Conservation (phyloP, 2,888 invertebrate genomes). For the Patella pellucida region DNA sequence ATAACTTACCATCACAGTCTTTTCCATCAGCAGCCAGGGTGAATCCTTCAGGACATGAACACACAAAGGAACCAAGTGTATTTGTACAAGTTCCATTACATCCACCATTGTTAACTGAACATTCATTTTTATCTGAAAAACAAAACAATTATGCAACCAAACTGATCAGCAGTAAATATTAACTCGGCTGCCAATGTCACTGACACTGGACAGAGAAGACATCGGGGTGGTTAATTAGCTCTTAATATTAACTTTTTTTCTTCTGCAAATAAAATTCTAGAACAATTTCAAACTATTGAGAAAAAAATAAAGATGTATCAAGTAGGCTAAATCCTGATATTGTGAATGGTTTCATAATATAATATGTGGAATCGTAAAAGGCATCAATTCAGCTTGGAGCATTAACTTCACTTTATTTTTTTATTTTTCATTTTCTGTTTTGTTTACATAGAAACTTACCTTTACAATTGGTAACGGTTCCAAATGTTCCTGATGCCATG, state of each 20-base stretch:
- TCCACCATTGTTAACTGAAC: conserved; percentile 14
- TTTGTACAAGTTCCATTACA: conserved; percentile 38
- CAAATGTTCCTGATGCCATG: conserved; percentile 27
- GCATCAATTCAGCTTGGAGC: background rate
- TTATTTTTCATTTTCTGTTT: conserved; percentile 4
- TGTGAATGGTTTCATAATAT: background rate
- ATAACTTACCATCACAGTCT: conserved; percentile 39
- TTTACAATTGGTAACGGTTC: conserved; percentile 25
- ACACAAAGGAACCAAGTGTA: conserved; percentile 68
- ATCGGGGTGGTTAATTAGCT: too few relatives aligned
- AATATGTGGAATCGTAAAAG: too few relatives aligned
- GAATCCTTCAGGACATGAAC: conserved; percentile 77
- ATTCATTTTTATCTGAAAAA: conserved; percentile 48
- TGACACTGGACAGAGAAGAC: too few relatives aligned
- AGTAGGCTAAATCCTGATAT: too few relatives aligned
- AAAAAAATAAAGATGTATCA: too few relatives aligned
- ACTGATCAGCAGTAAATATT: too few relatives aligned
- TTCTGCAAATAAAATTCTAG: too few relatives aligned
- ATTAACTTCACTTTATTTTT: background rate
- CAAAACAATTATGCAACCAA: too few relatives aligned
- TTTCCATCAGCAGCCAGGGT: conserved; percentile 33
- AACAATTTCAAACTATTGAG: too few relatives aligned
- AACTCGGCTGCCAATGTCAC: too few relatives aligned
- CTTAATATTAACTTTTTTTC: too few relatives aligned
- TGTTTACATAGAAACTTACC: conserved; percentile 22